Evolutionary conservation across 2,888 invertebrate genomes (phyloP).

Genomic region (Polietes domitor): DNA sequence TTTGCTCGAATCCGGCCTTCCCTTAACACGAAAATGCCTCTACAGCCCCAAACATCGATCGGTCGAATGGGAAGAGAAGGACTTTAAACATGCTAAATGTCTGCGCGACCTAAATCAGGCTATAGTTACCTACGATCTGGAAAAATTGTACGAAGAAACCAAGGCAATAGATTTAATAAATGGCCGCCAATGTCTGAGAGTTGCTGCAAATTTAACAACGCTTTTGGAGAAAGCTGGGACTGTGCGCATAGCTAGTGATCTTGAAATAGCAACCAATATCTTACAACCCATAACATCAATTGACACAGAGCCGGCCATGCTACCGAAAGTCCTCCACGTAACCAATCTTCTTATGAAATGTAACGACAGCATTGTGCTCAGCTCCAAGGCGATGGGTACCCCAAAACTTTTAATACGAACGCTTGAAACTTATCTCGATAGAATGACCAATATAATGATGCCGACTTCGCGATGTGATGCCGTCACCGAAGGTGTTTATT

Average conservation of each 20-base stretch:
- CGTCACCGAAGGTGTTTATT: neutral
- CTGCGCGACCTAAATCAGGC: slow-evolving; percentile 24
- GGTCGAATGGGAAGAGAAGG: slow-evolving; percentile 49
- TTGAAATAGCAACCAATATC: slow-evolving; percentile 39
- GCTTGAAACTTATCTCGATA: slow-evolving; percentile 44
- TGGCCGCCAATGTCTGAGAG: neutral
- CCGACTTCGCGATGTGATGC: slow-evolving; percentile 36
- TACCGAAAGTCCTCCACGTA: slow-evolving; percentile 14
- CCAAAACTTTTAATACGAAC: slow-evolving; percentile 21
- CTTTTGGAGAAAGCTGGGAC: neutral
- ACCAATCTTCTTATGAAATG: slow-evolving; percentile 39
- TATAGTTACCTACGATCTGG: slow-evolving; percentile 45
- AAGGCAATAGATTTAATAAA: neutral
- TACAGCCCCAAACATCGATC: neutral
- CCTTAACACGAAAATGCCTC: slow-evolving; percentile 32
- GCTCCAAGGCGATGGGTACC: slow-evolving; percentile 22
- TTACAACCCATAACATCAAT: slow-evolving; percentile 31
- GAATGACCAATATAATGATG: slow-evolving; percentile 15
- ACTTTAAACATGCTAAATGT: slow-evolving; percentile 38
- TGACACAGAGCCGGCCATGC: slow-evolving; percentile 1
- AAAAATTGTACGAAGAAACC: slow-evolving; percentile 21
- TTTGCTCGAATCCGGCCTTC: slow-evolving; percentile 30
- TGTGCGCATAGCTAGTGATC: neutral
- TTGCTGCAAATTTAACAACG: slow-evolving; percentile 18
- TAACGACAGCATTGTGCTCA: neutral